Evolutionary conservation across 2,113 vertebrate species (phyloP).

Genomic region (Mesoclemmys tuberculata): DNA sequence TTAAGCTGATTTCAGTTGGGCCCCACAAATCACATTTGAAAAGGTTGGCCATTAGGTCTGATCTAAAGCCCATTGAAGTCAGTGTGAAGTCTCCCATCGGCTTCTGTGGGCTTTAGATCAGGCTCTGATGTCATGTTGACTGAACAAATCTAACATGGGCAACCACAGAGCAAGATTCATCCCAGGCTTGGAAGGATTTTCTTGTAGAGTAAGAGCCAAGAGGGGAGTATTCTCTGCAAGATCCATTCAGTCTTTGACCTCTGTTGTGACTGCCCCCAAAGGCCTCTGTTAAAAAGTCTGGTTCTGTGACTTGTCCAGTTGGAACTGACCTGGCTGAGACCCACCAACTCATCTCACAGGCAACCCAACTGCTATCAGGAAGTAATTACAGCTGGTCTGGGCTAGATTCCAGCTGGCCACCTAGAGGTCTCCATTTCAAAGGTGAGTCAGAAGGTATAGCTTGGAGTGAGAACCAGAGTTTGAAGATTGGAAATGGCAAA

Average conservation of each 20-base stretch:
- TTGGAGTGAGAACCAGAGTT: not conserved
- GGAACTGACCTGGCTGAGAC: not conserved
- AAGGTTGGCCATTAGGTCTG: not conserved
- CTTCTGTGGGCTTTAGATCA: not conserved
- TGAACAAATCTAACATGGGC: not conserved
- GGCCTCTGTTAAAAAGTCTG: not conserved
- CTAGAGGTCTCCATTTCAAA: not conserved
- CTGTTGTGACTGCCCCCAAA: not conserved
- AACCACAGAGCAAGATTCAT: not conserved
- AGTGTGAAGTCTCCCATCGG: not conserved
- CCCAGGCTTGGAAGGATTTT: not conserved
- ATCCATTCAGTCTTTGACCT: not conserved
- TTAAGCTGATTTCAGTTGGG: not conserved
- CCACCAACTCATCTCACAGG: not conserved
- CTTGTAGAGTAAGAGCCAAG: not conserved
- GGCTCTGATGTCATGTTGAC: not conserved
- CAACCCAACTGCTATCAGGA: not conserved
- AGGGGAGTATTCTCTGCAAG: not conserved
- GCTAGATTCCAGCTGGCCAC: not conserved
- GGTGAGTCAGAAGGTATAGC: not conserved
- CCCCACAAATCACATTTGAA: not conserved
- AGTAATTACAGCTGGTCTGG: not conserved
- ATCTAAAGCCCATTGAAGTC: not conserved
- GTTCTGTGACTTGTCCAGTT: not conserved
- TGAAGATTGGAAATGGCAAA: not conserved